A percentile compares a stretch with the other conserved stretches of the same genome.
phyloP scores from a whole-genome alignment of 2,888 invertebrate genomes.

The Agrochola lota region DNA sequence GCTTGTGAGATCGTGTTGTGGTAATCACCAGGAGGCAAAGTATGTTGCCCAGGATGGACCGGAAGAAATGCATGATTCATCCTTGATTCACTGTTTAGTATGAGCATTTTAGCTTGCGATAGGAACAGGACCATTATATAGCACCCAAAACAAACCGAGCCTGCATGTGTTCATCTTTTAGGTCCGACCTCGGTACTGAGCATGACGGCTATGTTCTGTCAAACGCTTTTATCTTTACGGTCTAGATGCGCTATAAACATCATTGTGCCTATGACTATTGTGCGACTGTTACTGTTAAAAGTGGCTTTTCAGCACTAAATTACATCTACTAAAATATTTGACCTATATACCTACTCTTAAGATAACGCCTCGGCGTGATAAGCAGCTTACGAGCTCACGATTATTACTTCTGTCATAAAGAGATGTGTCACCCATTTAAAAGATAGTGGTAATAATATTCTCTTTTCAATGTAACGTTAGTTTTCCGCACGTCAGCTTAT shows the following conservation, averaged over 20 bases:
- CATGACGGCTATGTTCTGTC: conserved; percentile 57
- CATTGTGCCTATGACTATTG: conserved; percentile 38
- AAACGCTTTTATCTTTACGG: conserved; percentile 54
- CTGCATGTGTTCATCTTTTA: conserved; percentile 33
- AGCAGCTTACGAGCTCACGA: conserved; percentile 20
- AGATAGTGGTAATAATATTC: conserved; percentile 23
- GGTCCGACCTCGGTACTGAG: conserved; percentile 42
- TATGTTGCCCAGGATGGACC: conserved; percentile 2
- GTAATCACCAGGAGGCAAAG: not conserved
- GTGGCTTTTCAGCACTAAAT: conserved; percentile 13
- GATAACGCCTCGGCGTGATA: conserved; percentile 36
- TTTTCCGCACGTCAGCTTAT: conserved; percentile 16
- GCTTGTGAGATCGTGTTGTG: not conserved
- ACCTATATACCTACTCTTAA: conserved; percentile 32
- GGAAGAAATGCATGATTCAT: not conserved
- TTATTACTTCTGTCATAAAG: conserved; percentile 5
- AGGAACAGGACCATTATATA: conserved; percentile 12
- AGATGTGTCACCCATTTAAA: conserved; percentile 17
- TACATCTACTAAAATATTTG: conserved; percentile 18
- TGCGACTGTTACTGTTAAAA: conserved; percentile 18
- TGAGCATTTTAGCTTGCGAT: not conserved
- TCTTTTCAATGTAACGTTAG: conserved; percentile 31
- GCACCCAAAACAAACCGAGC: conserved; percentile 21
- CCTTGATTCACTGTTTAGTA: not conserved
- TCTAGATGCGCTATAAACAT: conserved; percentile 42